Conservation (phyloP, 2,797 vertebrate species). For the Phrynocephalus guinanensis region DNA sequence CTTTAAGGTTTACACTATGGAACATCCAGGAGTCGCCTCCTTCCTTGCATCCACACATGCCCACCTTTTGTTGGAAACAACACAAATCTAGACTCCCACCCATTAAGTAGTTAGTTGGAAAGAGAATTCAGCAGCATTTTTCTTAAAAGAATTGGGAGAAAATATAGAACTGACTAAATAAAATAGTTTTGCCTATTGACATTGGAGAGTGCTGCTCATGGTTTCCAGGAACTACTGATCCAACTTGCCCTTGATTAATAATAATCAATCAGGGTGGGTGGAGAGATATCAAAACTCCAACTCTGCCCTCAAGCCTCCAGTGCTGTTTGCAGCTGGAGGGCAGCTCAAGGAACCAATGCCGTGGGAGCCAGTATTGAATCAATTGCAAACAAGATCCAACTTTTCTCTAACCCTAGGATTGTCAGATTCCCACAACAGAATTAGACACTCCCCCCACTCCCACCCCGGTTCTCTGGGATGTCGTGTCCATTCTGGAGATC, state of each 20-base stretch:
- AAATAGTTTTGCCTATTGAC: not conserved
- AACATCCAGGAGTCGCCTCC: not conserved
- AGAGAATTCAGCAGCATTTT: conserved; percentile 21
- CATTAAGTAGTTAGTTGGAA: conserved; percentile 3
- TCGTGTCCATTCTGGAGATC: not conserved
- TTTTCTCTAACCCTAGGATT: not conserved
- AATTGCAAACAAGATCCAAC: not conserved
- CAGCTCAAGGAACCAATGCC: not conserved
- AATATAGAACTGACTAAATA: conserved; percentile 15
- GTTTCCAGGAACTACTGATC: conserved; percentile 28
- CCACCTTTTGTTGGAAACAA: conserved; percentile 41
- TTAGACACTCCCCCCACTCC: not conserved
- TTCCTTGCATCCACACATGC: not conserved
- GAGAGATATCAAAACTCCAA: accelerated
- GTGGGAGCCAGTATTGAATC: not conserved
- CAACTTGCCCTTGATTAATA: not conserved
- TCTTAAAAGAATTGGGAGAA: not conserved
- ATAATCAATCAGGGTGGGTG: not conserved
- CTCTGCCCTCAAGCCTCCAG: accelerated
- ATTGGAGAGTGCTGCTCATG: not conserved
- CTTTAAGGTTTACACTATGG: not conserved
- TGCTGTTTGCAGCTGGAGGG: not conserved
- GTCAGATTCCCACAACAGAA: not conserved
- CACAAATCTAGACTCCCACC: not conserved
- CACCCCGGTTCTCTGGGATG: not conserved